Evolutionary conservation across 2,888 invertebrate genomes (phyloP), one percentile per base, ranked within the genome.

Genomic region (Lepidochrysops patricia): DNA sequence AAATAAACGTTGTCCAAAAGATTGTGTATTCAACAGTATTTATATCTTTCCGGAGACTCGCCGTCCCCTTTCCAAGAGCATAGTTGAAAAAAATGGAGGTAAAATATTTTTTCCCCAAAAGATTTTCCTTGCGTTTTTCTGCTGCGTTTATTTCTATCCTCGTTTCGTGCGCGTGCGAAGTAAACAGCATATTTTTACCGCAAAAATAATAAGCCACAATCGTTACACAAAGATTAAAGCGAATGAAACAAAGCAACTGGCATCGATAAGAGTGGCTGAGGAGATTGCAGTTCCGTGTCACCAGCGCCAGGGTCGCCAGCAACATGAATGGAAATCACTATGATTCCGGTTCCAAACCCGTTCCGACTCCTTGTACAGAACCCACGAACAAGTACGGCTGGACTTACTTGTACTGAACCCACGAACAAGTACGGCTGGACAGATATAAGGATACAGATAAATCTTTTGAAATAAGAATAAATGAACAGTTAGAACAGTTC

Each of bases 271-370:
- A 59, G 19, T 37, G 19, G 35, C 35, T 19, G 67, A 70, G 78
- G 80, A 79, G 82, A 84, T 79, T 78, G 82, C 81, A 70, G 71
- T 72, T 72, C 70, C 71, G 71, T 70, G 69, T 70, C 69, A 67
- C 65, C 34, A 34, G 34, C 13, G 54, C 54, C 81, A 85, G 82
- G 85, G 84, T 76, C 76, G 70, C 63, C 68, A 65, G 73, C 75
- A 73, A 76, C 72, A 77, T 75, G 72, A 75, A 68, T 72, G 70
- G 69, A 71, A 66, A 67, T 65, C 61, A 65, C 68, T 67, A 66
- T 67, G 37, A 54, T 62, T 62, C 63, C 61, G 65, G 65, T 65
- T 65, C 52, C 27, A 37, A n/a, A 57, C 19, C 9, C 6, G 29
- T 43, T 43, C 19, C 43, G 23, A 23, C 43, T 43, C 43, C 43